Base-by-base conservation (phyloP, 2,797 vertebrate genomes). In the Leptatherina wallacei region DNA sequence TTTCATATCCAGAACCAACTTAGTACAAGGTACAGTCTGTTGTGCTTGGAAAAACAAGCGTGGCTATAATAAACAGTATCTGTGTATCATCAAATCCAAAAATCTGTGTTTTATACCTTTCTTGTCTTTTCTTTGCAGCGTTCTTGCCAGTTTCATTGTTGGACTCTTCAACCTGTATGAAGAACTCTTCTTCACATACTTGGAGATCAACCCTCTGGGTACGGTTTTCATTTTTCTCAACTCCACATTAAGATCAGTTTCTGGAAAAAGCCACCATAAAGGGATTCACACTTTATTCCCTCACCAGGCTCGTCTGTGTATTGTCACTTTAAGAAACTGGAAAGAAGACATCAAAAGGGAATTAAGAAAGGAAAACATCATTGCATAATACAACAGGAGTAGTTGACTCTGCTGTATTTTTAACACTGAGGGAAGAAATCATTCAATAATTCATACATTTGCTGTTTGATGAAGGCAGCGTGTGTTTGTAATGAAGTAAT, bases 121-220 rank as follows among this genome's bases (percentile, higher is more conserved):
- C 16, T 9, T 60, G 44, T 77, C 0, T 0, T 76, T 44, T 71
- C 61, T 68, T 78, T 85, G 5, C 92, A 99, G 98, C 38, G 70
- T 97, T 80, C 93, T 99, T 88, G 95, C 96, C 69, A 97, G 92
- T 86, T 99, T 99, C 89, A 96, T 99, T 11, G 93, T 96, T 1
- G 98, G 98, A 13, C 95, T 99, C 62, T 98, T 99, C 91, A 96
- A 96, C 90, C 85, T 99, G 74, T 99, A 98, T 40, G 97, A 99
- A 82, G 97, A 99, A 66, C 92, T 99, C 24, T 98, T 96, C 93
- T 99, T 99, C 92, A 99, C 98, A 0, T 99, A 99, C 91, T 94
- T 99, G 1, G 98, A 99, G 94, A 99, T 99, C 93, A 99, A 99
- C 88, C 98, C 98, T 29, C 89, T 99, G 73, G 98, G 98, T 99